These are phyloP conservation scores for Monopterus albus DNA, from an alignment of 2,113 vertebrate species.

Conservation along the genomic window DNA sequence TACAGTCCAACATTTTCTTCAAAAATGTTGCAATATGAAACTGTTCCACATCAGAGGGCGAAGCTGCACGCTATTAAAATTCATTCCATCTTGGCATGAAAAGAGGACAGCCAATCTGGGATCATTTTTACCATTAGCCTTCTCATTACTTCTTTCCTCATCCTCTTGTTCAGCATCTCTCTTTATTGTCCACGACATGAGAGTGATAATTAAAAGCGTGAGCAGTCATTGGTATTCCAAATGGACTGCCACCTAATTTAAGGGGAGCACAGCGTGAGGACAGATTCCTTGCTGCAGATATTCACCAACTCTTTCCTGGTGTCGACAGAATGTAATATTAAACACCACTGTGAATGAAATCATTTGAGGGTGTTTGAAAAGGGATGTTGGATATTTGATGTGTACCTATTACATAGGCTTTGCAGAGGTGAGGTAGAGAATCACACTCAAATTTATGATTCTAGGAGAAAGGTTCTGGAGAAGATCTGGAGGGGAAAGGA, in stretches of 20 bases:
- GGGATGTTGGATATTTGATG: constrained; percentile 67
- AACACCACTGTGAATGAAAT: constrained; percentile 77
- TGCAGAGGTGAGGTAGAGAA: constrained; percentile 63
- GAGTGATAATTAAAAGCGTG: constrained; percentile 77
- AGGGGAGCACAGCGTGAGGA: constrained; percentile 49
- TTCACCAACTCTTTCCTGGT: constrained; percentile 45
- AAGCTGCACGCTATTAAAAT: constrained; percentile 57
- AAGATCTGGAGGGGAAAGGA: neutral
- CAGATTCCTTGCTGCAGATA: constrained; percentile 54
- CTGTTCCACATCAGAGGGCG: constrained; percentile 23
- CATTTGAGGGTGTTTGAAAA: constrained; percentile 73
- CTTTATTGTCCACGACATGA: constrained; percentile 74
- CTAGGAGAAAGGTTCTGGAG: constrained; percentile 28
- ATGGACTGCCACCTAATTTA: constrained; percentile 61
- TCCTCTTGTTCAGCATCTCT: constrained; percentile 67
- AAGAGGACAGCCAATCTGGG: constrained; percentile 59
- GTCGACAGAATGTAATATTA: constrained; percentile 77
- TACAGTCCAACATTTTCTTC: neutral
- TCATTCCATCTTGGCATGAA: constrained; percentile 44
- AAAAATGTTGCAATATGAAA: constrained; percentile 21
- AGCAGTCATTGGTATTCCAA: constrained; percentile 70
- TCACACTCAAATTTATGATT: constrained; percentile 54
- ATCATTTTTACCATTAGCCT: constrained; percentile 71
- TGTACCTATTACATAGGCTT: constrained; percentile 69
- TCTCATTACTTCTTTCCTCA: constrained; percentile 70